Percentiles rank a stretch among this genome's conserved stretches.
phyloP scores from a whole-genome alignment of 2,113 vertebrate species.

The Passerina amoena region DNA sequence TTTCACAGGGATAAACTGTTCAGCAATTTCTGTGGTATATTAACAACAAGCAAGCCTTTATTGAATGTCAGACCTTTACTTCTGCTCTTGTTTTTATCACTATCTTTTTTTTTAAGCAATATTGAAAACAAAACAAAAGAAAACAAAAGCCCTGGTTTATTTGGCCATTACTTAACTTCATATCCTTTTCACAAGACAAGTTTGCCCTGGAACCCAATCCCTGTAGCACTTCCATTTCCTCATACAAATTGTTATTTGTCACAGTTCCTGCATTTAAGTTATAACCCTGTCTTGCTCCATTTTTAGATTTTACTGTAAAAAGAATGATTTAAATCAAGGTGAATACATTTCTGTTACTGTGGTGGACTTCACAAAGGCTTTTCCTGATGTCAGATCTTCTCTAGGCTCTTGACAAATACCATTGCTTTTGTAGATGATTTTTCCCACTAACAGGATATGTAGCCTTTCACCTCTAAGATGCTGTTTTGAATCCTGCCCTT shows the following conservation, averaged over 20 bases:
- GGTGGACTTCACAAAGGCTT: constrained; percentile 5
- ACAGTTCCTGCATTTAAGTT: neutral
- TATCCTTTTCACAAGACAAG: neutral
- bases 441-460: constrained; percentile 63
- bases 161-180: neutral
- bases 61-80: neutral
- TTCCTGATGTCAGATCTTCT: constrained; percentile 30
- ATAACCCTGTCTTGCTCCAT: neutral
- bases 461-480: constrained; percentile 59
- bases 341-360: neutral
- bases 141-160: neutral
- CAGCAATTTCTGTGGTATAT: neutral
- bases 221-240: constrained; percentile 9
- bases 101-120: neutral
- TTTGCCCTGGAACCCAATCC: neutral
- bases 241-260: neutral
- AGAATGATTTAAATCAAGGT: constrained; percentile 46
- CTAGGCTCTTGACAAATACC: constrained; percentile 27
- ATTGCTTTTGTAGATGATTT: constrained; percentile 25
- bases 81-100: neutral
- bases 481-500: constrained; percentile 36
- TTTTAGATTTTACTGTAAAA: constrained; percentile 35
- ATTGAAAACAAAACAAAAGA: neutral
- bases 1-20: neutral
- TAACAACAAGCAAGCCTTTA: neutral